Evolutionary conservation across 1,140 invertebrate species (phyloP), one percentile per base, ranked within the genome.

Genomic region (Lepidurus packardi): DNA sequence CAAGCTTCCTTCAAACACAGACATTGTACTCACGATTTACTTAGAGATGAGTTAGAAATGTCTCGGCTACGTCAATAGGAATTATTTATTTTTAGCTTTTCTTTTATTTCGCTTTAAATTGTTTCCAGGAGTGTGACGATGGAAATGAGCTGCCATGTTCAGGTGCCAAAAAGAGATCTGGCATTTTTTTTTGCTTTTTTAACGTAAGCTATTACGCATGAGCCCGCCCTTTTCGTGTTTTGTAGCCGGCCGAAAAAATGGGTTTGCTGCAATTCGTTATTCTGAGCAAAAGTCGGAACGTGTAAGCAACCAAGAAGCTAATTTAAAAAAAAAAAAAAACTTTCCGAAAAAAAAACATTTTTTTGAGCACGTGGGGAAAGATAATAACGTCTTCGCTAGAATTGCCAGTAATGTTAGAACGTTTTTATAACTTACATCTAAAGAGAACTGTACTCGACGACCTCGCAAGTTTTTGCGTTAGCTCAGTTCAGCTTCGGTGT

Each of bases 141-240:
- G 53, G 21, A 65, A 65, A 65, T 65, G 53, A 65, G 53, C 53
- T 65, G 53, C 53, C 53, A 65, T 65, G 53, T 65, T 21, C 53
- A 65, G 53, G 53, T 65, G 53, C 16, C 21, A 65, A 65, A 65
- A 65, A 65, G 53, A 65, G 53, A 65, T 65, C 53, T 65, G 21
- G 13, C 2, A 21, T 65, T 65, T 47, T 65, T 21, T 21, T 5
- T n/a, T 65, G 45, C 53, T 65, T 9, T 34, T 34, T 34, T 34
- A 34, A 34, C 34, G 34, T 65, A 65, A 21, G 53, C n/a, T 21
- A 65, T 65, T 65, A 65, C 53, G 53, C 13, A 65, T 0, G 21
- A 65, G 53, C 7, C 53, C 53, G 53, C 53, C 53, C 21, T 65
- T 65, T 65, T 65, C 53, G 53, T 65, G 53, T 65, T 65, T 16